Conservation (phyloP, 2,888 invertebrate genomes). For the Drosophila suboccidentalis region DNA sequence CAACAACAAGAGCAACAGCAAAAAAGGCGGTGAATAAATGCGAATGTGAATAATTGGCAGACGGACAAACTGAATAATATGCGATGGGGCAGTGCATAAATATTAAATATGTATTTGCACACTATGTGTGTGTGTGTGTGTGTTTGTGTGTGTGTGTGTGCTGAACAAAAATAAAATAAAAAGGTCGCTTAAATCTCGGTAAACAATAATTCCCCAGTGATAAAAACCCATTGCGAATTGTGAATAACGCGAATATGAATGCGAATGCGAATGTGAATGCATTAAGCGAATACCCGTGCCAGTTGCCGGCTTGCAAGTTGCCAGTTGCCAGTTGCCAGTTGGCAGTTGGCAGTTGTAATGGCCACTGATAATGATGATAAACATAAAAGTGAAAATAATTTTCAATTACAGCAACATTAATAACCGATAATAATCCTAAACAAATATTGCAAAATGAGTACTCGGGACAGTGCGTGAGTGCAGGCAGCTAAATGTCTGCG, state of each 20-base stretch:
- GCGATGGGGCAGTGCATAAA: constrained; percentile 62
- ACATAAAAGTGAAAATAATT: constrained; percentile 81
- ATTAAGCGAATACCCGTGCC: constrained; percentile 41
- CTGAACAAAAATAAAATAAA: constrained; percentile 29
- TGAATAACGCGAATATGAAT: constrained; percentile 32
- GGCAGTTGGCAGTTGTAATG: constrained; percentile 35
- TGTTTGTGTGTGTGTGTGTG: neutral
- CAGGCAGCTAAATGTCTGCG: constrained; percentile 1
- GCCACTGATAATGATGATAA: constrained; percentile 61
- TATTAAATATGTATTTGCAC: constrained; percentile 48
- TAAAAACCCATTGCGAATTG: constrained; percentile 45
- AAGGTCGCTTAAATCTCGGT: constrained; percentile 70
- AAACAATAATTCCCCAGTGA: constrained; percentile 79
- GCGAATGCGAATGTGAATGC: constrained; percentile 42
- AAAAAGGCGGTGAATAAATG: constrained; percentile 12
- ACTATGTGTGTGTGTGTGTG: neutral
- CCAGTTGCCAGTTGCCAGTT: constrained; percentile 21
- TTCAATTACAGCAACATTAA: constrained; percentile 82
- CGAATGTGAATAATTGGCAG: constrained; percentile 51
- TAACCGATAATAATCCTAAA: constrained; percentile 82
- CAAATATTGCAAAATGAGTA: constrained; percentile 67
- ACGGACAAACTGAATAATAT: constrained; percentile 37
- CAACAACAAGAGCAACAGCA: constrained; percentile 9
- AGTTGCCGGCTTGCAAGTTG: constrained; percentile 17
- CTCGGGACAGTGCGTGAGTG: constrained; percentile 9